These are phyloP conservation scores for Psilopsiagon aurifrons DNA, from an alignment of 2,113 vertebrate genomes.

Conservation along the genomic window DNA sequence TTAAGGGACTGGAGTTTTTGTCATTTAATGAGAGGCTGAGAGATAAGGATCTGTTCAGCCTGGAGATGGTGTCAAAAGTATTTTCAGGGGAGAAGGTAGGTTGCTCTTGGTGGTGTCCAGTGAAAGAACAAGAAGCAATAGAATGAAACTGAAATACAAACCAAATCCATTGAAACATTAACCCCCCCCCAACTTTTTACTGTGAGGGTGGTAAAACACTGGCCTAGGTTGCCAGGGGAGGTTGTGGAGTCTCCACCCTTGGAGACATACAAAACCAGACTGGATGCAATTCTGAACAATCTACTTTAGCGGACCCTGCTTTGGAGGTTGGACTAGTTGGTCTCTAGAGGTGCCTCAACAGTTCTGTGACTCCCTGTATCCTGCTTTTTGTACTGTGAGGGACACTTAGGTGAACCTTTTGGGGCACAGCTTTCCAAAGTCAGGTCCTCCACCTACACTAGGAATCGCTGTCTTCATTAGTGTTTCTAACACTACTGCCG, in stretches of 20 bases:
- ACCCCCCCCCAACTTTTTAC: not conserved
- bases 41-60: not conserved
- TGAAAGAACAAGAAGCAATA: not conserved
- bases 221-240: not conserved
- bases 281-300: not conserved
- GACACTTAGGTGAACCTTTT: not conserved
- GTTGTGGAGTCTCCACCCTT: not conserved
- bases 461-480: not conserved
- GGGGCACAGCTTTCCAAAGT: not conserved
- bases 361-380: not conserved
- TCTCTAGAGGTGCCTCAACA: not conserved
- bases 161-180: not conserved
- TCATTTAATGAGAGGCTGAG: not conserved
- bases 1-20: not conserved
- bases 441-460: not conserved
- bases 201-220: not conserved
- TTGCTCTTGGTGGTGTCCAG: not conserved
- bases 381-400: not conserved
- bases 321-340: not conserved
- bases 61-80: not conserved
- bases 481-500: not conserved
- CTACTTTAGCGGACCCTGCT: not conserved
- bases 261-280: not conserved
- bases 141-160: not conserved
- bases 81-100: not conserved